Base-by-base conservation (phyloP, 1,140 invertebrate species). In the Paramacrobiotus metropolitanus region DNA sequence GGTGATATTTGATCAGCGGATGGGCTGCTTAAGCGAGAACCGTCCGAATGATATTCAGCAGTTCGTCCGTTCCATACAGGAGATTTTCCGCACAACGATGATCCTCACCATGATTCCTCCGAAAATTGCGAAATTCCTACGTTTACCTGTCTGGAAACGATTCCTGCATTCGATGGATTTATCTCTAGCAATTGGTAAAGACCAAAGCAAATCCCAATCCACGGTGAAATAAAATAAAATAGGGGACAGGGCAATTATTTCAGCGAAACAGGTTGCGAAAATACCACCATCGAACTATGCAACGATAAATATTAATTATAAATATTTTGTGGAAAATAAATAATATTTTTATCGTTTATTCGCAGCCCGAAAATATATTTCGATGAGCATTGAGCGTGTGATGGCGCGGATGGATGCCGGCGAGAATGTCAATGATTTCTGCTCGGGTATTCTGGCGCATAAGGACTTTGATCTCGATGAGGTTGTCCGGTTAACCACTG, bases 71-170 rank as follows among this genome's bases (percentile, higher is more conserved):
- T 9, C 34, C 34, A 40, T 40, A 9, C 34, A 40, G 34, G 34
- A 40, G 9, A 40, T n/a, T 40, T 40, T 40, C n/a, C 34, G 34
- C 9, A 40, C 34, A 40, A 40, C 34, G 9, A 40, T 40, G 34
- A n/a, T 40, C 9, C n/a, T 91, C 62, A 80, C 81, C 60, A 72
- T 80, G 15, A 66, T 86, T 21, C 82, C 86, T 1, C 75, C 82
- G 1, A 74, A 76, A 55, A 68, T 82, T 31, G 84, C 83, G 15
- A 76, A 78, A 64, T 72, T 72, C 45, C 68, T 83, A 1, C 77
- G 77, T 62, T 68, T 87, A 31, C 77, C 79, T 3, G 75, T 78
- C 20, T 91, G 87, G 87, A 77, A 67, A 62, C 75, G 81, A 61
- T 90, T 90, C 67, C 81, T 81, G 24, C 68, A 72, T 9, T 75